Percentiles rank a stretch among this genome's conserved stretches.
These are phyloP conservation scores for Botia kubotai DNA, from an alignment of 2,797 vertebrate species.

Conservation along the genomic window DNA sequence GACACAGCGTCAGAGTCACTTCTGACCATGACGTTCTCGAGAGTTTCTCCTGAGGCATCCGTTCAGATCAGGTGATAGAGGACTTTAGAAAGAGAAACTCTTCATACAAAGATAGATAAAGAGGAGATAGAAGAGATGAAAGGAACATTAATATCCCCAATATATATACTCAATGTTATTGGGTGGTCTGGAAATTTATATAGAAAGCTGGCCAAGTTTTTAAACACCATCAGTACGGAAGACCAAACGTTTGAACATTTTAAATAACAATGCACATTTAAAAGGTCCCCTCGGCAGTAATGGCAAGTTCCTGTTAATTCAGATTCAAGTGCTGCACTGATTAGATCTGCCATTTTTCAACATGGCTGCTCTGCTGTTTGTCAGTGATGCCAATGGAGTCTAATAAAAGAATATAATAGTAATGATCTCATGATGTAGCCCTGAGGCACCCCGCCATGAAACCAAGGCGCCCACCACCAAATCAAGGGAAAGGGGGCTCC, in stretches of 20 bases:
- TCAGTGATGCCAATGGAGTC: not conserved
- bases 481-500: slow-evolving; percentile 3
- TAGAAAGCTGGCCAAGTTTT: slow-evolving; percentile 30
- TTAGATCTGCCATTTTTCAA: slow-evolving; percentile 7
- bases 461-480: slow-evolving; percentile 4
- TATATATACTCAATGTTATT: slow-evolving; percentile 4
- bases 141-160: slow-evolving; percentile 40
- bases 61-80: slow-evolving; percentile 29
- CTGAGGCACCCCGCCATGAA: not conserved
- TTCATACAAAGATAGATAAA: slow-evolving; percentile 5
- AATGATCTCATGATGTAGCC: slow-evolving; percentile 2
- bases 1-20: not conserved
- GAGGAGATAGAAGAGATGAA: slow-evolving; percentile 52
- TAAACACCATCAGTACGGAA: slow-evolving; percentile 32
- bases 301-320: not conserved
- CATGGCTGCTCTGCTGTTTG: not conserved
- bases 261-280: slow-evolving; percentile 5
- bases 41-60: slow-evolving; percentile 14
- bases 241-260: slow-evolving; percentile 19
- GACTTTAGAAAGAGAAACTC: slow-evolving; percentile 36
- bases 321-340: not conserved
- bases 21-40: slow-evolving; percentile 17
- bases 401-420: slow-evolving; percentile 18
- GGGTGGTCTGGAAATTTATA: slow-evolving; percentile 48
- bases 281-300: not conserved